phyloP scores from a whole-genome alignment of 2,797 vertebrate genomes.

The Micropoecilia bifurca region DNA sequence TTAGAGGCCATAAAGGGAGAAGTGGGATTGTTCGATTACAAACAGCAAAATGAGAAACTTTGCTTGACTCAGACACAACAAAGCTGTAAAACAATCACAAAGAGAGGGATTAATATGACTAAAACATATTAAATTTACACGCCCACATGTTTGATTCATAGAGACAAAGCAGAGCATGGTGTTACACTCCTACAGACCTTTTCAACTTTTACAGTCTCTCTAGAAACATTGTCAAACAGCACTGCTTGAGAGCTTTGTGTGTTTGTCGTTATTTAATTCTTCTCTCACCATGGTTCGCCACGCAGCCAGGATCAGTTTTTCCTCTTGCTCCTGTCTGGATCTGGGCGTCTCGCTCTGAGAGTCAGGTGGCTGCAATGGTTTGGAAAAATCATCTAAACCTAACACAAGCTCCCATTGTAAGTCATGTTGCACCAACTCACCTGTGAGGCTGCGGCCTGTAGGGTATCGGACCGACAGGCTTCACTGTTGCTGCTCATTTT shows the following conservation, averaged over 20 bases:
- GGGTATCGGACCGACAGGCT: constrained; percentile 68
- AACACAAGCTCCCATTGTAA: not conserved
- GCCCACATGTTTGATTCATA: constrained; percentile 6
- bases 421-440: constrained; percentile 60
- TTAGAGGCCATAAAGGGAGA: not conserved
- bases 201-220: not conserved
- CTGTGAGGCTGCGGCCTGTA: constrained; percentile 78
- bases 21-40: constrained; percentile 10
- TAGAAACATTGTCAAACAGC: not conserved
- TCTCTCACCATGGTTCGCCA: constrained; percentile 85
- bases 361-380: constrained; percentile 24
- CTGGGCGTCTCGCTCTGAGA: constrained; percentile 63
- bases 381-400: constrained; percentile 6
- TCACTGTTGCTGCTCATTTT: constrained; percentile 79
- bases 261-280: rapidly evolving
- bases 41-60: not conserved
- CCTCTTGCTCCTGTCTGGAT: constrained; percentile 79
- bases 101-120: not conserved
- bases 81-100: not conserved
- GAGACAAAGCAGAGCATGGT: not conserved
- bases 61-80: not conserved
- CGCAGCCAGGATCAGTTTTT: constrained; percentile 82
- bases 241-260: not conserved
- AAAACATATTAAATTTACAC: not conserved
- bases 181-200: not conserved